Conservation (phyloP, 1,140 invertebrate species). For the Whitmania pigra region DNA sequence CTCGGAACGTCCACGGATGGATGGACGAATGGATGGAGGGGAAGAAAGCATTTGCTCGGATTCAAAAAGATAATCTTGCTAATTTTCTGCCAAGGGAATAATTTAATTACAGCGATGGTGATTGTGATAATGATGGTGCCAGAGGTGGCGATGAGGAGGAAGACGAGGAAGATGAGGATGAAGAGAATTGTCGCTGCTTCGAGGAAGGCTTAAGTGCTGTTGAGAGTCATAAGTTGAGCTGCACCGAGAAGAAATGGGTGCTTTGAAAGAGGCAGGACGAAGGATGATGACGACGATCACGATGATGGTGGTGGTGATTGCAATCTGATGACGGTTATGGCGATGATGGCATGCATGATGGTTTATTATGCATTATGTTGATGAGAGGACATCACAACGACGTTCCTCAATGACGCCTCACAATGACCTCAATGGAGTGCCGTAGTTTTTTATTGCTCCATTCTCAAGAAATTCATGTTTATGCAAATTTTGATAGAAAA, state of each 20-base stretch:
- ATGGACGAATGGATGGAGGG: no score
- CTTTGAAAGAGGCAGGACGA: neutral
- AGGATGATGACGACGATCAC: neutral
- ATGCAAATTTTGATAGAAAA: no score
- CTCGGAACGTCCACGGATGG: no score
- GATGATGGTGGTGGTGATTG: neutral
- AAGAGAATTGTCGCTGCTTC: neutral
- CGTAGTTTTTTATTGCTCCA: no score
- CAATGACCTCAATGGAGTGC: no score
- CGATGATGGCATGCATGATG: neutral
- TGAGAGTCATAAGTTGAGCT: neutral
- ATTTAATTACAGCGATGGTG: neutral
- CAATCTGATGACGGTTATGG: neutral
- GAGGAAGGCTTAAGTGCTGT: neutral
- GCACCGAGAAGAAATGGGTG: neutral
- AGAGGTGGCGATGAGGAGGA: neutral
- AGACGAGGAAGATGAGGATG: neutral
- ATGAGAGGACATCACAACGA: neutral
- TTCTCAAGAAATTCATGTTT: no score
- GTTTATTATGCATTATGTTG: neutral
- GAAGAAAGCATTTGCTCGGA: no score
- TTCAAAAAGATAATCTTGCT: no score
- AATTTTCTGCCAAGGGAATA: no score
- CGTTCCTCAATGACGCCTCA: no score
- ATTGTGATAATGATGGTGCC: neutral